A percentile compares a stretch with the other conserved stretches of the same genome.
Evolutionary conservation across 2,113 vertebrate species (phyloP).

Genomic region (Nyctereutes procyonoides): DNA sequence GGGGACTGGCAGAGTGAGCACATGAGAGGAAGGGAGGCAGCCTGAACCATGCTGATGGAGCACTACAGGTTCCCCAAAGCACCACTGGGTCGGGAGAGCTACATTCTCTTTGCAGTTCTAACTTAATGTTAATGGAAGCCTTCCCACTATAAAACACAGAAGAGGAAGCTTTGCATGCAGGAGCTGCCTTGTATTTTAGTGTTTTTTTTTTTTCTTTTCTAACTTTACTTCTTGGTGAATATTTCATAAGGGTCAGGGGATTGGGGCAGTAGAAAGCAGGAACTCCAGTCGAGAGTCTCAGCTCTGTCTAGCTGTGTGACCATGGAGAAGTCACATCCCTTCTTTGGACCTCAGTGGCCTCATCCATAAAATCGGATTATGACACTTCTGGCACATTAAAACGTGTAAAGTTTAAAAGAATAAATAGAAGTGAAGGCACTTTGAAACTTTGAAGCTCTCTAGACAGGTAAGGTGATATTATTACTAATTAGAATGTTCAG

Average conservation of each 20-base stretch:
- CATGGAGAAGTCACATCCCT: not conserved
- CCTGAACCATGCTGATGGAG: not conserved
- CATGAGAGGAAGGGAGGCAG: rapidly evolving
- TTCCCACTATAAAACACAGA: not conserved
- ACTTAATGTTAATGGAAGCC: not conserved
- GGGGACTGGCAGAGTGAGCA: not conserved
- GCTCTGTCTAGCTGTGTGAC: not conserved
- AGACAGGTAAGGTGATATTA: not conserved
- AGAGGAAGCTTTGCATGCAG: not conserved
- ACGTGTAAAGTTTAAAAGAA: not conserved
- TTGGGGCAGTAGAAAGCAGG: not conserved
- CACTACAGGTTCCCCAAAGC: not conserved
- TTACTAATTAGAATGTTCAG: not conserved
- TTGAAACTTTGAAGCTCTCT: not conserved
- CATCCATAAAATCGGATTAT: not conserved
- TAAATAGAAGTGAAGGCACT: not conserved
- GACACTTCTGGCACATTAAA: not conserved
- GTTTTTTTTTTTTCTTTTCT: not conserved
- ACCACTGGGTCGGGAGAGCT: not conserved
- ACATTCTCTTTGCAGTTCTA: not conserved
- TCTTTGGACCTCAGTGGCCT: not conserved
- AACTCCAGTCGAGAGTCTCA: not conserved
- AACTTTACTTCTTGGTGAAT: not conserved
- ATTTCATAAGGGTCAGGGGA: not conserved
- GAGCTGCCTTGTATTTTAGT: not conserved